Evolutionary conservation across 2,888 invertebrate species (phyloP).

Genomic region (Thera obeliscata): DNA sequence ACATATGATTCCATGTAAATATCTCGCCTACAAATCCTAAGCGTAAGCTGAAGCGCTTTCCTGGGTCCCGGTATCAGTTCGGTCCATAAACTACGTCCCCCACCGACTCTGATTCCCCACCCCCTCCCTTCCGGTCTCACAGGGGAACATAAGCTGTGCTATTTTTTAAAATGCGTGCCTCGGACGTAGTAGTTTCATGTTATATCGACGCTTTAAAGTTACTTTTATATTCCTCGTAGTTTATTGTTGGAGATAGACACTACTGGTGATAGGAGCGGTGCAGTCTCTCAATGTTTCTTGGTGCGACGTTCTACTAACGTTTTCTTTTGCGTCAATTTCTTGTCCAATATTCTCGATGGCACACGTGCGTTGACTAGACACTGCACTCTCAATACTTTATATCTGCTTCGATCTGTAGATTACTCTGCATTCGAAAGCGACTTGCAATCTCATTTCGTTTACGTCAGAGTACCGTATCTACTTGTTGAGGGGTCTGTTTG

Average conservation of each 20-base stretch:
- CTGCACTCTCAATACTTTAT: slow-evolving; percentile 32
- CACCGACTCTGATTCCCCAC: slow-evolving; percentile 45
- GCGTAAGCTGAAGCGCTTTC: slow-evolving; percentile 78
- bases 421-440: slow-evolving; percentile 17
- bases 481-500: not conserved
- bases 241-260: slow-evolving; percentile 47
- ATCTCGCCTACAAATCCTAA: slow-evolving; percentile 75
- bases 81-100: slow-evolving; percentile 77
- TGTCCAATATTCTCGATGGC: slow-evolving; percentile 40
- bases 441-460: slow-evolving; percentile 20
- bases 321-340: slow-evolving; percentile 44
- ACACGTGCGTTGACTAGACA: slow-evolving; percentile 35
- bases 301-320: slow-evolving; percentile 55
- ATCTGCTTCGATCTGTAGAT: slow-evolving; percentile 28
- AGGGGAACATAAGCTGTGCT: slow-evolving; percentile 72
- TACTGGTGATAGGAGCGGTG: slow-evolving; percentile 54
- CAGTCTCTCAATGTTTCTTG: slow-evolving; percentile 57
- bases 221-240: slow-evolving; percentile 69
- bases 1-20: slow-evolving; percentile 70
- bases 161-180: slow-evolving; percentile 80
- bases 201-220: slow-evolving; percentile 69
- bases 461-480: slow-evolving; percentile 2
- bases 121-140: slow-evolving; percentile 65
- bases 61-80: slow-evolving; percentile 80
- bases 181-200: slow-evolving; percentile 66